Percentiles rank a stretch among this genome's conserved stretches.
These are phyloP conservation scores for Hydractinia echinata DNA, from an alignment of 30 jellyfish, hydroid and myxozoan genomes.

Conservation along the genomic window DNA sequence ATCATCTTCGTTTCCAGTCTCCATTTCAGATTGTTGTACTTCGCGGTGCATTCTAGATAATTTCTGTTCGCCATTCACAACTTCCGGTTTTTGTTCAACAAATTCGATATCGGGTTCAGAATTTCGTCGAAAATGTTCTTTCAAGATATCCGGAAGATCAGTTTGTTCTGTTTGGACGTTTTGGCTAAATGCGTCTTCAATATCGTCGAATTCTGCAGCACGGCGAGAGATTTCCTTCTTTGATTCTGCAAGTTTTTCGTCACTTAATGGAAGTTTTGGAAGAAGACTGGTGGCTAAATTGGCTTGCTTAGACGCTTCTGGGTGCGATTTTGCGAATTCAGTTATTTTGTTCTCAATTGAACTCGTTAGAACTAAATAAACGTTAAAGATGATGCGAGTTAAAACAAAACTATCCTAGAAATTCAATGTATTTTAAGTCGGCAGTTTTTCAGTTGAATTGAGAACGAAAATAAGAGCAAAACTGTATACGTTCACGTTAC, in stretches of 20 bases:
- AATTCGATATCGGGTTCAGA: slow-evolving; percentile 42
- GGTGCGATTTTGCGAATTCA: slow-evolving; percentile 55
- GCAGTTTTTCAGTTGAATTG: no score
- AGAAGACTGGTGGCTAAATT: slow-evolving; percentile 54
- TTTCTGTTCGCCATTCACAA: slow-evolving; percentile 52
- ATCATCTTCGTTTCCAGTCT: slow-evolving; percentile 45
- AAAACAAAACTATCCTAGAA: no score
- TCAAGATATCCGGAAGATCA: slow-evolving; percentile 55
- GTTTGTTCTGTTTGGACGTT: slow-evolving; percentile 6
- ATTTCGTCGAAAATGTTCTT: slow-evolving; percentile 76
- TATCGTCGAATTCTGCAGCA: slow-evolving; percentile 75
- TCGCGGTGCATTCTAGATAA: slow-evolving; percentile 80
- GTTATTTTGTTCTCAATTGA: slow-evolving; percentile 64
- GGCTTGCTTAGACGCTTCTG: slow-evolving; percentile 57
- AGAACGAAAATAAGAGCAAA: no score
- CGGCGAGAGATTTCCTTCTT: slow-evolving; percentile 72
- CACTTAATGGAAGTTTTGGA: slow-evolving; percentile 75
- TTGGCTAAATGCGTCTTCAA: slow-evolving; percentile 54
- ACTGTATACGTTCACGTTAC: no score
- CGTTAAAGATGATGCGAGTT: no score
- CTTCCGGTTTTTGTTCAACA: slow-evolving; percentile 29
- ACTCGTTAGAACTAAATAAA: slow-evolving; percentile 56
- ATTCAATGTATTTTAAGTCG: no score
- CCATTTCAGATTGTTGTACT: slow-evolving; percentile 53
- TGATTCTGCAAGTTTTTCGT: slow-evolving; percentile 46